Base-by-base conservation (phyloP, 1,140 invertebrate genomes). In the Luehdorfia chinensis region DNA sequence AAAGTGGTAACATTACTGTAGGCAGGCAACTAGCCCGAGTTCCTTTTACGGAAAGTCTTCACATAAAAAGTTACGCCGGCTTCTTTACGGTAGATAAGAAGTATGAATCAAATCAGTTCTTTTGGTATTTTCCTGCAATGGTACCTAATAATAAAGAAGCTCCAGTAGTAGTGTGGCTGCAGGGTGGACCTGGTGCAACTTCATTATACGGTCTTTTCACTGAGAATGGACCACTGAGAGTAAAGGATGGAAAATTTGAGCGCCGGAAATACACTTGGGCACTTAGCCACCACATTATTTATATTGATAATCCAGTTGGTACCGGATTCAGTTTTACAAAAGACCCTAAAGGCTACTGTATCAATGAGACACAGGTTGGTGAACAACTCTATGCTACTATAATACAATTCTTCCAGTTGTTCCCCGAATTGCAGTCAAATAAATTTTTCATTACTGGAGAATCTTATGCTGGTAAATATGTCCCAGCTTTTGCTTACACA, bases 241-340 rank as follows among this genome's bases (percentile, higher is more conserved):
- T 75, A 59, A 75, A 68, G 4, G 65, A 77, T 13, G 54, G 55
- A n/a, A 79, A 62, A 48, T 76, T 86, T 37, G 83, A 87, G 37
- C 72, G 76, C 19, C 88, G 94, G 16, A 89, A 93, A 65, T 91
- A 91, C 32, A 92, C 92, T 4, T 97, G 95, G 95, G 92, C 90
- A 43, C 81, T 88, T 8, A 90, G 88, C 2, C 92, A 94, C 61
- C 92, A 94, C 66, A 66, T 97, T 15, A 87, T 97, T 9, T 97
- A 94, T 62, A 93, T 97, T 44, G 96, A 97, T 67, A 96, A 95
- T 76, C 96, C 95, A 3, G 95, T 95, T 28, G 94, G 94, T 1
- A 93, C 94, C 11, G 93, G 94, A 1, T 95, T 90, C 56, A 94
- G 93, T 66, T 94, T 93, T 54, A 94, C 93, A 0, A 88, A 90